Conservation (phyloP, 2,888 invertebrate species). For the Lithophane semibrunnea region DNA sequence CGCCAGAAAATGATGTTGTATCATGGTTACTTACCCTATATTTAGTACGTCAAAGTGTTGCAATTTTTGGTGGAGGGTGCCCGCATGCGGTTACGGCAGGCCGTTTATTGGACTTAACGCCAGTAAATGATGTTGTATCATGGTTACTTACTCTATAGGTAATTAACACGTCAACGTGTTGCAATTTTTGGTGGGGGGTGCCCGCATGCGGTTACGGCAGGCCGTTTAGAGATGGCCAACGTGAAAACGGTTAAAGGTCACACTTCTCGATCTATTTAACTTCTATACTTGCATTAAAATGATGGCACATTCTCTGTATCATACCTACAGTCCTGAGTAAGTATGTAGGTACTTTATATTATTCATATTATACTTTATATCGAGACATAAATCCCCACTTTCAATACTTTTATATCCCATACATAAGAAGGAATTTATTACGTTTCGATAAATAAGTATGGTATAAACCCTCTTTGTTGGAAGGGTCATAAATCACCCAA, state of each 20-base stretch:
- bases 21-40: no score
- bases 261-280: neutral
- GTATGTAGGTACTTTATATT: slow-evolving; percentile 7
- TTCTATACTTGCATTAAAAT: slow-evolving; percentile 2
- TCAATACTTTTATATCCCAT: slow-evolving; percentile 72
- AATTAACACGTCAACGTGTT: neutral
- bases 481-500: slow-evolving; percentile 84
- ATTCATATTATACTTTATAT: slow-evolving; percentile 61
- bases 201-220: neutral
- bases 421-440: slow-evolving; percentile 83
- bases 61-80: no score
- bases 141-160: neutral
- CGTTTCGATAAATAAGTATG: slow-evolving; percentile 82
- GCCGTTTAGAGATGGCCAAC: neutral
- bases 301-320: neutral
- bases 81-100: no score
- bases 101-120: no score
- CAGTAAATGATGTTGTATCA: neutral
- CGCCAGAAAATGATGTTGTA: no score
- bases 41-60: no score
- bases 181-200: neutral
- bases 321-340: neutral
- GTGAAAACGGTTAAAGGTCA: neutral
- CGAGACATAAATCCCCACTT: slow-evolving; percentile 70
- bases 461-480: slow-evolving; percentile 82